These are phyloP conservation scores for Tetranychus urticae DNA, from an alignment of 1,140 invertebrate genomes.

Conservation along the genomic window DNA sequence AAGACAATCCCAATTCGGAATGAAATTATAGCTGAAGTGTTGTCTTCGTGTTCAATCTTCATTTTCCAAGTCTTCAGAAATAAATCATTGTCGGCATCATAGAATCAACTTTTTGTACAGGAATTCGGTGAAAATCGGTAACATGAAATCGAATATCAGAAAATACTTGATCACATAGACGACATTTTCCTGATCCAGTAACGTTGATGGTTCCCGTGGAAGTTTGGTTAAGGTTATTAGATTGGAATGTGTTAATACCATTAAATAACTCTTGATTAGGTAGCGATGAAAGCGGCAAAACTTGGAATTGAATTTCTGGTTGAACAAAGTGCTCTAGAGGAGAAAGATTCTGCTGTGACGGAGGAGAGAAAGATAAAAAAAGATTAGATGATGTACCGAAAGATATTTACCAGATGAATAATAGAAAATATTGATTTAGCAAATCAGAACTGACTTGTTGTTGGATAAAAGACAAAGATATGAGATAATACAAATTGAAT, in stretches of 20 bases:
- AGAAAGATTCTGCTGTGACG: background rate
- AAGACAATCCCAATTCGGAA: no score
- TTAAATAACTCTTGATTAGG: background rate
- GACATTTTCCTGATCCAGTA: background rate
- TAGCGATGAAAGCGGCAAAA: background rate
- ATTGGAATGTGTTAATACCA: background rate
- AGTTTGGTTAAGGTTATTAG: background rate
- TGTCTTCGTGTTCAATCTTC: no score
- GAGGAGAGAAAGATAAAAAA: background rate
- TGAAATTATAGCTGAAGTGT: no score
- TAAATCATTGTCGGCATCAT: background rate
- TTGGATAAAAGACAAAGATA: no score
- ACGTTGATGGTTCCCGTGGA: no score
- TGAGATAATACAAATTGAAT: no score
- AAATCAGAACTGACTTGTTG: no score
- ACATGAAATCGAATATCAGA: background rate
- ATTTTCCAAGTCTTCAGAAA: background rate
- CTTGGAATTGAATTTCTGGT: background rate
- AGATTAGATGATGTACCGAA: background rate
- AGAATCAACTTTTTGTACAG: background rate
- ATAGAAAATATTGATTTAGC: background rate
- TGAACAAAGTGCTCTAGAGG: background rate
- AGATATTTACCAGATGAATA: background rate
- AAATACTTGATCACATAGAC: background rate
- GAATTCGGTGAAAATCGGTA: constrained; percentile 1